These are phyloP conservation scores for Triplophysa dalaica DNA, from an alignment of 2,113 vertebrate genomes.

Conservation along the genomic window DNA sequence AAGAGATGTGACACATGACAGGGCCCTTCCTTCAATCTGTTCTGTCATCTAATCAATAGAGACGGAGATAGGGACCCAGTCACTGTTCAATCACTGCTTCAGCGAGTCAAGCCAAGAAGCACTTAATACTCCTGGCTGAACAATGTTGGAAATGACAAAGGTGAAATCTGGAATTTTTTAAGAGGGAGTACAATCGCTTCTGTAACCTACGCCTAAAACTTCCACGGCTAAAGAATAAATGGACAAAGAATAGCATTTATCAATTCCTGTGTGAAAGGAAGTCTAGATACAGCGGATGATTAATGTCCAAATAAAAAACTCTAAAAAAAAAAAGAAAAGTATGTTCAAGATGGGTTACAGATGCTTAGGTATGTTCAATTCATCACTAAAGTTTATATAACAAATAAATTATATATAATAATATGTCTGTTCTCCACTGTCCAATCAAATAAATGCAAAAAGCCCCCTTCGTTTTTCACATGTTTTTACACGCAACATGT, in stretches of 20 bases:
- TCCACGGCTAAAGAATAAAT: conserved; percentile 37
- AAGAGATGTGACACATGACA: conserved; percentile 52
- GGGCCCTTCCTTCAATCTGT: conserved; percentile 53
- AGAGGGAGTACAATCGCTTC: conserved; percentile 42
- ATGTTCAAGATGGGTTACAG: background rate
- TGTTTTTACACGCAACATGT: no score
- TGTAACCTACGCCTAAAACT: conserved; percentile 37
- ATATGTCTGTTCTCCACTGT: no score
- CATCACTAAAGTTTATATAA: no score
- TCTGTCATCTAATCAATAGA: conserved; percentile 58
- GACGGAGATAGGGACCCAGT: conserved; percentile 42
- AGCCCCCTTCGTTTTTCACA: no score
- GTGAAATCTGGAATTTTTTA: conserved; percentile 48
- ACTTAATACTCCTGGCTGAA: conserved; percentile 35
- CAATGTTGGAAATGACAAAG: conserved; percentile 50
- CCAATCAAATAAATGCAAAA: no score
- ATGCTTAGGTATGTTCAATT: no score
- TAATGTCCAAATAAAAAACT: background rate
- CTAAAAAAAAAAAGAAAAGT: background rate
- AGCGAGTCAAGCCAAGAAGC: conserved; percentile 38
- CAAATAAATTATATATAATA: no score
- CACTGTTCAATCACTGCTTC: conserved; percentile 52
- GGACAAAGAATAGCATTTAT: conserved; percentile 49
- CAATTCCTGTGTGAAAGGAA: conserved; percentile 28
- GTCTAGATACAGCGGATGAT: background rate